phyloP scores from a whole-genome alignment of 53 echinoderm and acorn worm species.

The Zoroaster sp. region DNA sequence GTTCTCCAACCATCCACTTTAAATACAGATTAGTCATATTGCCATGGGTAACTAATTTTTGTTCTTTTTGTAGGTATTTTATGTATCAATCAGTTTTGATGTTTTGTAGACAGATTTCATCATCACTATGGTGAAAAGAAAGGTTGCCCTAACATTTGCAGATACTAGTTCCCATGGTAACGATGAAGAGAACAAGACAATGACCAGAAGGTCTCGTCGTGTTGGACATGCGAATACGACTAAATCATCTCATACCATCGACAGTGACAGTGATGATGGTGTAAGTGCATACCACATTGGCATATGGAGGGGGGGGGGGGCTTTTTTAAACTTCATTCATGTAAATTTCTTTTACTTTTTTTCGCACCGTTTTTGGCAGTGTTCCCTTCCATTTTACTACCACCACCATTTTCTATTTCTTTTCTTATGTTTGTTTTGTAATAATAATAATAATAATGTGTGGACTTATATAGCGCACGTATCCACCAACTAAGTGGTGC shows the following conservation, averaged over 20 bases:
- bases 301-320: background rate
- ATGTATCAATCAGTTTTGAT: background rate
- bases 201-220: background rate
- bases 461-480: no score
- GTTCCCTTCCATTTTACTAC: background rate
- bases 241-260: background rate
- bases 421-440: no score
- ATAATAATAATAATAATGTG: no score
- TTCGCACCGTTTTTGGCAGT: background rate
- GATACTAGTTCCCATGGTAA: constrained; percentile 54
- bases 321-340: background rate
- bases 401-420: no score
- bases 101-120: background rate
- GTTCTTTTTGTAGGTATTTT: background rate
- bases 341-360: background rate
- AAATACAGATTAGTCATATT: no score
- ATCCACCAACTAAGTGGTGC: no score
- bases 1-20: no score
- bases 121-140: constrained; percentile 31
- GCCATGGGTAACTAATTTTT: background rate
- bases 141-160: constrained; percentile 58
- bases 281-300: background rate
- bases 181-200: background rate
- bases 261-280: constrained; percentile 8
- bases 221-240: background rate